Base-by-base conservation (phyloP, 2,113 vertebrate genomes). In the Otocyon megalotis region DNA sequence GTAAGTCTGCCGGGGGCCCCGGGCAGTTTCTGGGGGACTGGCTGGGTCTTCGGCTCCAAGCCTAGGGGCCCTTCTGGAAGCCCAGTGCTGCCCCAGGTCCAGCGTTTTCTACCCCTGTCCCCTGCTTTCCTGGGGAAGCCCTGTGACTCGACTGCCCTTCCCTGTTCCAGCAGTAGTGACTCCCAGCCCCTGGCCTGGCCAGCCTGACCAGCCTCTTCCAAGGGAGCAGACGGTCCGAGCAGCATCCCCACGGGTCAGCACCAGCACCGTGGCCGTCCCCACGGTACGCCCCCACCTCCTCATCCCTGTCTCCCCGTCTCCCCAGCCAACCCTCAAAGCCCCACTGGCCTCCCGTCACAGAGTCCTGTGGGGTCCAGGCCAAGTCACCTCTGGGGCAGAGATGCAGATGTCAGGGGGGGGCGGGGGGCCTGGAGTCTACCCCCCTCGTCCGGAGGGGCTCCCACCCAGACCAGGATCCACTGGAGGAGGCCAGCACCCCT, bases 161-260 rank as follows among this genome's bases (percentile, higher is more conserved):
- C 48, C 1, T 69, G n/a, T n/a, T n/a, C n/a, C 76, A 62, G 89
- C 97, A 71, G 17, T 93, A 8, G 58, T 10, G 0, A 62, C 82
- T 8, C 54, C 72, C 89, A 37, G 74, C 79, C 76, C 32, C 95
- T 93, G 98, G 90, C 96, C 94, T 1, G 14, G 9, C 43, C 88
- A 96, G 54, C 63, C 98, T 24, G 97, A 98, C 32, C 97, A 88
- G n/a, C 97, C 98, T 3, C 53, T 98, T 20, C 82, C 98, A 0
- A 96, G 88, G 0, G 98, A 99, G 96, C 98, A 98, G 95, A 99
- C 98, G 63, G 97, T 98, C 88, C 98, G 98, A 91, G 97, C 97
- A 24, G 98, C 98, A 19, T 88, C 99, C 58, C 99, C 98, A 74
- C 98, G 98, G 30, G 98, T 98, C 16, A 98, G 98, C 67, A 96